Conservation (phyloP, 2,888 invertebrate species). For the Alloplasta piceator region DNA sequence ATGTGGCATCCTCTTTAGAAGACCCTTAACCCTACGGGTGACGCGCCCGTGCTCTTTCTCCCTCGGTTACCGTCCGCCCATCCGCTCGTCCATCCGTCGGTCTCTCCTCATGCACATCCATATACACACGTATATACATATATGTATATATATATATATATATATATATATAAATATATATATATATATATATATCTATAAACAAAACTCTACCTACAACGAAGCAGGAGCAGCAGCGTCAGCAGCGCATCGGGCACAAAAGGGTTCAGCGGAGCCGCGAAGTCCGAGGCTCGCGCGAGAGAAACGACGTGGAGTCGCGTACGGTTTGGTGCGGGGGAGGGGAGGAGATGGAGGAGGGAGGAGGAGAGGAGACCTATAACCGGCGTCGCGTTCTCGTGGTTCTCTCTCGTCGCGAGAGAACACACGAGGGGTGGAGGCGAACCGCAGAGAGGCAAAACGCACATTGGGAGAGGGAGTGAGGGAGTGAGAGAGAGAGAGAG, state of each 20-base stretch:
- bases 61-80: slow-evolving; percentile 70
- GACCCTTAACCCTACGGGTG: slow-evolving; percentile 83
- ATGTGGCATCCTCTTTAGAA: slow-evolving; percentile 77
- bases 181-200: slow-evolving; percentile 36
- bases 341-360: slow-evolving; percentile 51
- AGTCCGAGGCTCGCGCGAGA: slow-evolving; percentile 53
- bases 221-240: slow-evolving; percentile 42
- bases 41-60: slow-evolving; percentile 75
- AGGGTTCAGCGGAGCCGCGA: slow-evolving; percentile 76
- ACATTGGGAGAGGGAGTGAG: background rate
- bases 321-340: slow-evolving; percentile 60
- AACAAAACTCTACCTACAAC: background rate
- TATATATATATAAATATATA: slow-evolving; percentile 8
- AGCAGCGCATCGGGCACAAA: slow-evolving; percentile 75
- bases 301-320: slow-evolving; percentile 50
- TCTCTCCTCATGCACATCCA: slow-evolving; percentile 67
- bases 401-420: slow-evolving; percentile 57
- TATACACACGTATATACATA: slow-evolving; percentile 24
- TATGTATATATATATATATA: slow-evolving; percentile 38
- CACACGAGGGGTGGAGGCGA: slow-evolving; percentile 61
- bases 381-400: slow-evolving; percentile 53
- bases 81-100: slow-evolving; percentile 68
- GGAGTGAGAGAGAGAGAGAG: background rate
- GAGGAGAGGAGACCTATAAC: slow-evolving; percentile 55
- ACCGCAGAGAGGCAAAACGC: slow-evolving; percentile 50